A percentile compares a stretch with the other conserved stretches of the same genome.
These are phyloP conservation scores for Crotalus tigris DNA, from an alignment of 2,113 vertebrate genomes.

Conservation along the genomic window DNA sequence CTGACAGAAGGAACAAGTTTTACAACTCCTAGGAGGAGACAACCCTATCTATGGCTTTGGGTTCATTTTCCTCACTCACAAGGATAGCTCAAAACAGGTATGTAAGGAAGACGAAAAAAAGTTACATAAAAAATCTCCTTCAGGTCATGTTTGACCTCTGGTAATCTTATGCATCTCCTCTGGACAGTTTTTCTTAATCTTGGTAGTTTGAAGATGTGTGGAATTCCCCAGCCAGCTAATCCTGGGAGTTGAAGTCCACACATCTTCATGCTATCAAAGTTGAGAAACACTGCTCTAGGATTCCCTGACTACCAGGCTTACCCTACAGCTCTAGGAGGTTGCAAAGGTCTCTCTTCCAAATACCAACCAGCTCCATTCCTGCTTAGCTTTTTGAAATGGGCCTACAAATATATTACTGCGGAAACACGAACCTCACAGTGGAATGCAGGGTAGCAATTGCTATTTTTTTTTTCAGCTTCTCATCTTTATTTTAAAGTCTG, in stretches of 20 bases:
- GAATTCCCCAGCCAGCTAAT: neutral
- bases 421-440: neutral
- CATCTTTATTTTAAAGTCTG: neutral
- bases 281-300: neutral
- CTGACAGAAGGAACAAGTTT: constrained; percentile 13
- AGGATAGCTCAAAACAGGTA: constrained; percentile 21
- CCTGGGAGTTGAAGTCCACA: neutral
- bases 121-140: neutral
- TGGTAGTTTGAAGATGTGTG: neutral
- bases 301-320: neutral
- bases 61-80: neutral
- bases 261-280: neutral
- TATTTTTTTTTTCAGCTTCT: neutral
- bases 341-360: neutral
- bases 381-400: neutral
- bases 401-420: neutral
- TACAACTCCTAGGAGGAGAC: constrained; percentile 15
- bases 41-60: constrained; percentile 29
- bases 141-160: neutral
- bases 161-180: neutral
- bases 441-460: neutral
- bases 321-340: neutral
- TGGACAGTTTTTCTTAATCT: neutral
- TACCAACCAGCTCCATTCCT: neutral
- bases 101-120: neutral